Evolutionary conservation across 2,797 vertebrate genomes (phyloP), one percentile per base, ranked within the genome.

Genomic region (Loris lydekkerianus): DNA sequence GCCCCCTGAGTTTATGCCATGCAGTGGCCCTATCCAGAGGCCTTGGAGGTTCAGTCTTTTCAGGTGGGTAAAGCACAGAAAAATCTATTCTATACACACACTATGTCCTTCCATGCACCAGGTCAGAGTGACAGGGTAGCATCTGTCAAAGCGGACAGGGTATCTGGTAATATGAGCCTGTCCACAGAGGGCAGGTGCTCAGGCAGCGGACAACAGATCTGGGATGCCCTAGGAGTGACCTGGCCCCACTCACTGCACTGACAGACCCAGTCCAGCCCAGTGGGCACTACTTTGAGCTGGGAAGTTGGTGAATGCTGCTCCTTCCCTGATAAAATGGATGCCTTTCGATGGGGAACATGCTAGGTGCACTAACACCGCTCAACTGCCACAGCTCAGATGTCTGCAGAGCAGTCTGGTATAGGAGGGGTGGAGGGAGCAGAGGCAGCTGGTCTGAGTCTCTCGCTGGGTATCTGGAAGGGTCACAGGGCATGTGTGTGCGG

Each of bases 341-440:
- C 31, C 73, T 14, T 43, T 29, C 58, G 10, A 1, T 1, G 13
- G 58, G 80, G 81, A 83, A 27, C 29, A 40, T 6, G 18, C 77
- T 2, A n/a, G 83, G 82, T 23, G n/a, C 43, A 58, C 5, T 1
- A 15, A 61, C 63, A 5, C 34, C 2, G 25, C 69, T 72, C 76
- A 23, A 10, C 5, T 0, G 4, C 25, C 31, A 67, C 3, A 2
- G 1, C 8, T 18, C 34, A 46, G 31, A 11, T 1, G 0, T 37
- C 75, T 18, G 4, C 58, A 63, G 81, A 70, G 78, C 10, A 46
- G 78, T 49, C 56, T 1, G 18, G 31, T 0, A 10, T 4, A 60
- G 4, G 34, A 2, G 17, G 15, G 13, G 21, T 46, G 11, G 20
- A 86, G 25, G 86, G 70, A 76, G 46, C 31, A 86, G 61, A 58